Evolutionary conservation across 2,888 invertebrate species (phyloP).

Genomic region (Trachelus troglodyta): DNA sequence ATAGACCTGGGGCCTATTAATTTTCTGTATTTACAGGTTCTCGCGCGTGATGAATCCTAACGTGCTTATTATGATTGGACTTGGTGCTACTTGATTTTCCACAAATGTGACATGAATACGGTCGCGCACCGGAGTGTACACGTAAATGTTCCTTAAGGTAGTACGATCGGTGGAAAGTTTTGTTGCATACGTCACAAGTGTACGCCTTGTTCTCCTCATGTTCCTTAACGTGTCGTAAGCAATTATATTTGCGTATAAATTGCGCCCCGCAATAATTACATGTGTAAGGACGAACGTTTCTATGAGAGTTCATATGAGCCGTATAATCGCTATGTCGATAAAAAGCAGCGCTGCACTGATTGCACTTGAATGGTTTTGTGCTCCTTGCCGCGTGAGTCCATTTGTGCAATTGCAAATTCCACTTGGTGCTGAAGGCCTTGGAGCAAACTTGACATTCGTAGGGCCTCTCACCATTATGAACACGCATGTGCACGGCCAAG

Average conservation of each 20-base stretch:
- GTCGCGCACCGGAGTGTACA: conserved; percentile 84
- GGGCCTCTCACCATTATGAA: conserved; percentile 81
- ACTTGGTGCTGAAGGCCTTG: conserved; percentile 88
- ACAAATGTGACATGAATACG: conserved; percentile 88
- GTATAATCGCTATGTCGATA: conserved; percentile 83
- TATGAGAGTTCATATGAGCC: conserved; percentile 88
- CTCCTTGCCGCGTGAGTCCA: conserved; percentile 90
- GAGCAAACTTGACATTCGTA: conserved; percentile 85
- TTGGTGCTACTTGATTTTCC: conserved; percentile 91
- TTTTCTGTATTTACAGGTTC: conserved; percentile 89
- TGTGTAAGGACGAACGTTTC: conserved; percentile 84
- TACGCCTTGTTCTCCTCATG: conserved; percentile 85
- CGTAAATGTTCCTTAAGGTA: conserved; percentile 89
- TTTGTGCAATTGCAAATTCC: conserved; percentile 89
- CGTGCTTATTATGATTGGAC: conserved; percentile 91
- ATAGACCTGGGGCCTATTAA: conserved; percentile 61
- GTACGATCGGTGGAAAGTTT: conserved; percentile 87
- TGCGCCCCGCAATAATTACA: conserved; percentile 92
- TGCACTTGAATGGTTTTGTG: conserved; percentile 87
- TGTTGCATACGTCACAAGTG: conserved; percentile 82
- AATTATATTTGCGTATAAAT: conserved; percentile 90
- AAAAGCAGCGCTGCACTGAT: conserved; percentile 86
- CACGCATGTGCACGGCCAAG: conserved; percentile 82
- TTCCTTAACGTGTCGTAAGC: conserved; percentile 85
- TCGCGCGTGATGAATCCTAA: conserved; percentile 89